Conservation (phyloP, 1,140 invertebrate genomes). For the Scaptomyza graminum region DNA sequence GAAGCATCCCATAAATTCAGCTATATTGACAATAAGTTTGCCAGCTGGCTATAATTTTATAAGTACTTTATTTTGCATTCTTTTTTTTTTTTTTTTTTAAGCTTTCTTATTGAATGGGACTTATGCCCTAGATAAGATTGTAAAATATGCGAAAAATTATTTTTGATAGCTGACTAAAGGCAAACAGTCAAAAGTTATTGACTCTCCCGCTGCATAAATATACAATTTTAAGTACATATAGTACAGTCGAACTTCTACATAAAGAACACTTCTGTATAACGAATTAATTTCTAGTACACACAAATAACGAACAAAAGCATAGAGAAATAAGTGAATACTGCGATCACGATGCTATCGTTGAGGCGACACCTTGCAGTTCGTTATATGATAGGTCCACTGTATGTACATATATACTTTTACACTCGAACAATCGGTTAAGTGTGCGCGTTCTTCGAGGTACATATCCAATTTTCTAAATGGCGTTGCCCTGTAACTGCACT, state of each 20-base stretch:
- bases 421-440: conserved; percentile 16
- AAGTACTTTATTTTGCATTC: background rate
- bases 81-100: background rate
- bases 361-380: too few relatives aligned
- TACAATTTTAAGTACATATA: conserved; percentile 2
- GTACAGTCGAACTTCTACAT: too few relatives aligned
- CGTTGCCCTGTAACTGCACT: conserved; percentile 4
- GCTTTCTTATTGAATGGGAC: background rate
- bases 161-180: conserved; percentile 32
- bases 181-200: conserved; percentile 26
- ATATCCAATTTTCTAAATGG: conserved; percentile 72
- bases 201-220: conserved; percentile 33
- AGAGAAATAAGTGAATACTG: too few relatives aligned
- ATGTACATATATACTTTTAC: background rate
- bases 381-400: too few relatives aligned
- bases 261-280: too few relatives aligned
- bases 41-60: too few relatives aligned
- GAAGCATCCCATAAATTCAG: background rate
- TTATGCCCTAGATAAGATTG: conserved; percentile 60
- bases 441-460: conserved; percentile 42
- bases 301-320: too few relatives aligned
- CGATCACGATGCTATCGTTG: too few relatives aligned
- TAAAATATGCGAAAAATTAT: conserved; percentile 3
- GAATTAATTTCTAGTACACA: background rate
- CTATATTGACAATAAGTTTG: too few relatives aligned